Base-by-base conservation (phyloP, 2,888 invertebrate species). In the Ichneumoninae sp. region DNA sequence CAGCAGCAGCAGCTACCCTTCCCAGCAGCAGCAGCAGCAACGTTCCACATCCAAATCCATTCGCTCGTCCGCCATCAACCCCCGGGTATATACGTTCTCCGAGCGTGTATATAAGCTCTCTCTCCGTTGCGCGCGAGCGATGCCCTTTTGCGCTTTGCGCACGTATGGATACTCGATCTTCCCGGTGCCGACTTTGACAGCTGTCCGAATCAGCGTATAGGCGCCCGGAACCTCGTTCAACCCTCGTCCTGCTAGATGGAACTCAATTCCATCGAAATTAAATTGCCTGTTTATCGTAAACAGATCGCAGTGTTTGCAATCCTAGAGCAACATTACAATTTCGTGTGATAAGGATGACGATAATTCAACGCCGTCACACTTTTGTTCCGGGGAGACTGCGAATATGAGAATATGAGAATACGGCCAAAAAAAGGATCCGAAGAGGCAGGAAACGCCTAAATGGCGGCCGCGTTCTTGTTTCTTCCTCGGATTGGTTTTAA, bases 41-140 rank as follows among this genome's bases (percentile, higher is more conserved):
- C 89, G 89, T 90, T 90, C 88, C 89, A 88, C 90, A 89, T 90
- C 89, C 90, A 91, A 91, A 91, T 91, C 90, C 90, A 91, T 91
- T 91, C 89, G 87, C 87, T 84, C 85, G 85, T 86, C 89, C 87
- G 86, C 88, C 89, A 86, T 86, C 88, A 88, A 89, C 88, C 89
- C 88, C 87, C 80, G 80, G 79, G 75, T 73, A 82, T 81, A 75
- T 82, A 81, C 70, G 60, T 81, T 79, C 71, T 19, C 69, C 70
- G 26, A 44, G 60, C 73, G 50, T 47, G 16, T 76, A 80, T 78
- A 54, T 83, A 57, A 57, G 66, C 82, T 75, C 77, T 30, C 70
- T 71, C 65, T 83, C 81, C 44, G 52, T 36, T 69, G 65, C 66
- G 73, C 81, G 47, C 77, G 77, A 82, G 73, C 79, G 88, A 88